Evolutionary conservation across 2,797 vertebrate species (phyloP).

Genomic region (Limosa lapponica): DNA sequence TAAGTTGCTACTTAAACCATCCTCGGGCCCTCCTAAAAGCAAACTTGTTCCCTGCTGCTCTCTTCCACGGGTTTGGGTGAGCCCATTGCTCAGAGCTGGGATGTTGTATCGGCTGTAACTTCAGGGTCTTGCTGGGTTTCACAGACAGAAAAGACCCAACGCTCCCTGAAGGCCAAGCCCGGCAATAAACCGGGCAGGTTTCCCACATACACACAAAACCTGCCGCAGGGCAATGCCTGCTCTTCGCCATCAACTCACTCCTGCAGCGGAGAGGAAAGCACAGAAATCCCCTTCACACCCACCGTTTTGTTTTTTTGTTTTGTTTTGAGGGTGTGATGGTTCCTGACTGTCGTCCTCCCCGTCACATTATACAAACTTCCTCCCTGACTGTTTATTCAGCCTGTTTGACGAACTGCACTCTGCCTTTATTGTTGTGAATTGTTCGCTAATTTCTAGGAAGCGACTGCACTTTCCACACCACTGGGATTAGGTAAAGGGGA

Average conservation of each 20-base stretch:
- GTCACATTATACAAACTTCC: neutral
- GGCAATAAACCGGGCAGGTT: neutral
- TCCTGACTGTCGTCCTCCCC: neutral
- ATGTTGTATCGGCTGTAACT: neutral
- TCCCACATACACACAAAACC: neutral
- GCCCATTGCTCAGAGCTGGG: neutral
- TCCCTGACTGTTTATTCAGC: neutral
- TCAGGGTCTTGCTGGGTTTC: neutral
- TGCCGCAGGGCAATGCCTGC: fast-evolving
- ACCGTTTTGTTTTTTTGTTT: neutral
- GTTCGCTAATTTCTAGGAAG: neutral
- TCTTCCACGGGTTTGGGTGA: neutral
- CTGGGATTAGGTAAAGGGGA: neutral
- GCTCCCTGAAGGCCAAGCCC: neutral
- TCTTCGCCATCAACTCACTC: neutral
- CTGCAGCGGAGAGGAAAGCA: neutral
- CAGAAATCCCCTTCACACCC: neutral
- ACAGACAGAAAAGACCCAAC: neutral
- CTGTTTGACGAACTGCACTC: neutral
- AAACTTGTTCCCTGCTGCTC: neutral
- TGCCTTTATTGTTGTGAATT: neutral
- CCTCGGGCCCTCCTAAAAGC: neutral
- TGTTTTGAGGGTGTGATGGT: neutral
- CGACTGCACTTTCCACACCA: neutral
- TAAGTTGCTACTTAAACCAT: neutral